Conservation (phyloP, 1,140 invertebrate genomes). For the Papilio dardanus region DNA sequence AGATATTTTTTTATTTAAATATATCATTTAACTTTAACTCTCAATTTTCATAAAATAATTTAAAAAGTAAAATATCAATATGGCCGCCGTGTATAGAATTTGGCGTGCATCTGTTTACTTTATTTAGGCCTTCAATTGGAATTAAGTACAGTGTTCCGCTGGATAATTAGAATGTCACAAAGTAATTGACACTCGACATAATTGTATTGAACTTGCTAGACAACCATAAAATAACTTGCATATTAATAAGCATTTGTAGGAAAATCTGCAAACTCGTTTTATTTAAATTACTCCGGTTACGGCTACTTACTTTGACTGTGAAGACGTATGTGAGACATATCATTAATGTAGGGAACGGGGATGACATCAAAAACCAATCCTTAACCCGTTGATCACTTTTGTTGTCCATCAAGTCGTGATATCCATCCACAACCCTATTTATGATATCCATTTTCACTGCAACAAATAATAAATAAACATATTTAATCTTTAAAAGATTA, state of each 20-base stretch:
- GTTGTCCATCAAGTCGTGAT: conserved; percentile 88
- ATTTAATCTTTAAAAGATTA: neutral
- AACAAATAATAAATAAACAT: conserved; percentile 62
- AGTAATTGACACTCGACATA: conserved; percentile 22
- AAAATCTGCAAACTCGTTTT: conserved; percentile 6
- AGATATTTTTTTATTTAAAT: no score
- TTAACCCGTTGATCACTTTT: conserved; percentile 91
- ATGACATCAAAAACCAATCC: conserved; percentile 92
- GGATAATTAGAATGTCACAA: conserved; percentile 15
- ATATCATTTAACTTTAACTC: no score
- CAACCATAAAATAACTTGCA: conserved; percentile 14
- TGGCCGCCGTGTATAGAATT: no score
- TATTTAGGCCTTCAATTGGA: no score
- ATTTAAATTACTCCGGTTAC: neutral
- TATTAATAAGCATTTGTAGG: neutral
- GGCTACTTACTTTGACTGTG: conserved; percentile 87
- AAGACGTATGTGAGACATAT: conserved; percentile 91
- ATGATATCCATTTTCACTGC: conserved; percentile 75
- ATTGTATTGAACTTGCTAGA: conserved; percentile 20
- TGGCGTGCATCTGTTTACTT: no score
- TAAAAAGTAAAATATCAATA: no score
- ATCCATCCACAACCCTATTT: conserved; percentile 70
- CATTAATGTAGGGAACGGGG: conserved; percentile 90
- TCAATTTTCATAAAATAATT: no score
- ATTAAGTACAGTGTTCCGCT: conserved; percentile 14